Percentiles rank a stretch among this genome's conserved stretches.
These are phyloP conservation scores for Augochlorella aurata DNA, from an alignment of 2,888 invertebrate species.

Conservation along the genomic window DNA sequence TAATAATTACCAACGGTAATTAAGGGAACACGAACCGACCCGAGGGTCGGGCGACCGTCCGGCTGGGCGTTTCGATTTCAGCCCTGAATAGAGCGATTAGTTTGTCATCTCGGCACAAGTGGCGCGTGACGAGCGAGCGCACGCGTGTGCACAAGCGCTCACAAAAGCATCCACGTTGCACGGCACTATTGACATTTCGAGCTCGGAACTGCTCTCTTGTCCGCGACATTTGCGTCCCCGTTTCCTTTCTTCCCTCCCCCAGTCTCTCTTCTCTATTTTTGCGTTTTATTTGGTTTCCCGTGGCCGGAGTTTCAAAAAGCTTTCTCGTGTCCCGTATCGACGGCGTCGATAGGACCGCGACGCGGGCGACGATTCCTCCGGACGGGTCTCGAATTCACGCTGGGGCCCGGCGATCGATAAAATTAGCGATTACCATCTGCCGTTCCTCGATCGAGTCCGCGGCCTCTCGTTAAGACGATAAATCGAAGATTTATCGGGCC, in stretches of 20 bases:
- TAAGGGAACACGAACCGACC: background rate
- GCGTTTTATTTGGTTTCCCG: background rate
- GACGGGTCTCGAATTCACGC: background rate
- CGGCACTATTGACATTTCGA: constrained; percentile 60
- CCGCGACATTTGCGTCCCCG: background rate
- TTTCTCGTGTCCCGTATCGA: background rate
- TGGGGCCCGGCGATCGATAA: background rate
- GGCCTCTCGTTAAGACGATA: constrained; percentile 18
- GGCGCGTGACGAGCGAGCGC: background rate
- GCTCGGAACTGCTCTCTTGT: constrained; percentile 26
- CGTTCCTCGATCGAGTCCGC: background rate
- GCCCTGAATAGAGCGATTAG: constrained; percentile 2
- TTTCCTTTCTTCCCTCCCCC: background rate
- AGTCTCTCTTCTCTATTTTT: background rate
- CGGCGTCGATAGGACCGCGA: background rate
- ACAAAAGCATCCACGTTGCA: background rate
- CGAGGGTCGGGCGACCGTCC: background rate
- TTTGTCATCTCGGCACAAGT: constrained; percentile 9
- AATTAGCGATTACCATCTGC: constrained; percentile 17
- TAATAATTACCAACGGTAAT: background rate
- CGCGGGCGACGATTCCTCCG: background rate
- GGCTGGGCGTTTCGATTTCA: background rate
- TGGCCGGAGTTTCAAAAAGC: background rate
- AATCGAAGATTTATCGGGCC: constrained; percentile 28
- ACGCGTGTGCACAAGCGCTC: background rate